Percentiles rank a stretch among this genome's conserved stretches.
Conservation (phyloP, 2,888 invertebrate species). For the Calameuta idolon region DNA sequence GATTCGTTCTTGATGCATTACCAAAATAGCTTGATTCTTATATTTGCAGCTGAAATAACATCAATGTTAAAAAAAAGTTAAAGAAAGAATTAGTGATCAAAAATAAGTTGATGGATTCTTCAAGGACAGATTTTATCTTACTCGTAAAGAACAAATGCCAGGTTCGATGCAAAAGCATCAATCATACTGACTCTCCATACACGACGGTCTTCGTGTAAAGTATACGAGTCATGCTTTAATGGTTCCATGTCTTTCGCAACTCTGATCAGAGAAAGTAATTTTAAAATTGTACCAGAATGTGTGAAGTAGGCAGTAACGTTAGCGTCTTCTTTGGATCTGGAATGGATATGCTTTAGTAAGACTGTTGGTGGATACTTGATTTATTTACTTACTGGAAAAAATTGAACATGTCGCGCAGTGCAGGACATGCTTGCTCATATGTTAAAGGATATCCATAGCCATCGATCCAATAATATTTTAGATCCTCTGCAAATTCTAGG, state of each 20-base stretch:
- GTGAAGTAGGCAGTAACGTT: conserved; percentile 79
- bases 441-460: conserved; percentile 83
- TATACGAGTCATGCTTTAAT: conserved; percentile 71
- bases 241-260: conserved; percentile 76
- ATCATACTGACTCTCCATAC: conserved; percentile 72
- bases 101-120: neutral
- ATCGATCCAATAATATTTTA: conserved; percentile 85
- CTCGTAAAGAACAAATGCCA: conserved; percentile 82
- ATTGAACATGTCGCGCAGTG: conserved; percentile 78
- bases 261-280: conserved; percentile 79
- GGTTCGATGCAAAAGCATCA: conserved; percentile 83
- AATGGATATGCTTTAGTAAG: conserved; percentile 7
- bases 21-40: conserved; percentile 68
- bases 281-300: conserved; percentile 86
- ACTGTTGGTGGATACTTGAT: neutral
- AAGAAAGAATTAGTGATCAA: conserved; percentile 7
- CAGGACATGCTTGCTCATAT: conserved; percentile 80
- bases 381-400: conserved; percentile 73
- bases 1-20: conserved; percentile 81
- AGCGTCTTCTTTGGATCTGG: conserved; percentile 50
- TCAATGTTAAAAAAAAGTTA: conserved; percentile 12
- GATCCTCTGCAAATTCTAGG: conserved; percentile 81
- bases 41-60: conserved; percentile 69
- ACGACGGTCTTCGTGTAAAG: conserved; percentile 66
- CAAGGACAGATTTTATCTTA: conserved; percentile 61